phyloP scores from a whole-genome alignment of 2,888 invertebrate genomes.

The Rhagium mordax region DNA sequence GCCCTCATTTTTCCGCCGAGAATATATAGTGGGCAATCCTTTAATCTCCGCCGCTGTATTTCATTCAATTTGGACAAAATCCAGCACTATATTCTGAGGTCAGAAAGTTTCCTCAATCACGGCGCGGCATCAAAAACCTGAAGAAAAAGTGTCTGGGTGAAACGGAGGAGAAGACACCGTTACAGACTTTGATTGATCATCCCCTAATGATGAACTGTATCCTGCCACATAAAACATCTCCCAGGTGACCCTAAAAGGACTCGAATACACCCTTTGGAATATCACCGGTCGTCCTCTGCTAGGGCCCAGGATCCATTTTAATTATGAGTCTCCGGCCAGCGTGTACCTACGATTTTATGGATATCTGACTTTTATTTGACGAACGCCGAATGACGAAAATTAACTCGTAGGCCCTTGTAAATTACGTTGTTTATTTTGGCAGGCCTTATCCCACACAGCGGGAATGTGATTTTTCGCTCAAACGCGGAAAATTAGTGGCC shows the following conservation, averaged over 20 bases:
- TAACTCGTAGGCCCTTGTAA: background rate
- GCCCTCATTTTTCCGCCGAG: background rate
- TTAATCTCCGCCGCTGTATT: conserved; percentile 33
- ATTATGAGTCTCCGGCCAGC: background rate
- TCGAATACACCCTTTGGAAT: background rate
- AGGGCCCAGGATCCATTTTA: background rate
- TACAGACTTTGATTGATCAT: conserved; percentile 58
- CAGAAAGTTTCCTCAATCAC: conserved; percentile 37
- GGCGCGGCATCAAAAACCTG: conserved; percentile 35
- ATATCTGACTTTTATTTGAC: background rate
- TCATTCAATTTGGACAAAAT: conserved; percentile 35
- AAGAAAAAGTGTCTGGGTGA: conserved; percentile 48
- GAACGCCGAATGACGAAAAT: background rate
- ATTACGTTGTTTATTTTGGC: background rate
- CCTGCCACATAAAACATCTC: conserved; percentile 34
- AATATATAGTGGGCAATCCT: conserved; percentile 11
- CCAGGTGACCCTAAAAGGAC: conserved; percentile 29
- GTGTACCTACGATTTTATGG: background rate
- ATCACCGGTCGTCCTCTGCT: background rate
- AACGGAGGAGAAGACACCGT: conserved; percentile 34
- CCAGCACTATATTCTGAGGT: conserved; percentile 26
- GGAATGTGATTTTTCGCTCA: too few relatives aligned
- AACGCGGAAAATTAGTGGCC: too few relatives aligned
- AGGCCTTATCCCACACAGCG: background rate
- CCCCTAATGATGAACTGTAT: conserved; percentile 52